phyloP scores from a whole-genome alignment of 2,888 invertebrate genomes.

The Terebella lapidaria region DNA sequence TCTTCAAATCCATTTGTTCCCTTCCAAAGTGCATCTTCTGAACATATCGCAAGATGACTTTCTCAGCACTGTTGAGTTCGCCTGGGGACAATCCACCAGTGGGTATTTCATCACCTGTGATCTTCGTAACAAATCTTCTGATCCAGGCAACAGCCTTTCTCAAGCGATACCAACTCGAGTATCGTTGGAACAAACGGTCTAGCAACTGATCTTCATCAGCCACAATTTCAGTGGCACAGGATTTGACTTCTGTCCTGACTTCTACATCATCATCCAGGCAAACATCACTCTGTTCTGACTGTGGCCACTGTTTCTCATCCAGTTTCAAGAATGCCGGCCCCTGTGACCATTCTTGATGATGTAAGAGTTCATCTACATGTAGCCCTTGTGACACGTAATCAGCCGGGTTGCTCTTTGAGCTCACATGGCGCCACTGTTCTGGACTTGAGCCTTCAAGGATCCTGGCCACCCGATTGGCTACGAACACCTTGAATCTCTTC shows the following conservation, averaged over 20 bases:
- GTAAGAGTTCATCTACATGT: background rate
- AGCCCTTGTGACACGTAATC: background rate
- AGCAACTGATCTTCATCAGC: no score
- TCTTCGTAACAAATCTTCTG: background rate
- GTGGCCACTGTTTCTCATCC: no score
- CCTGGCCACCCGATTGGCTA: background rate
- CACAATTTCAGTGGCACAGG: no score
- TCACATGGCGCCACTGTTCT: background rate
- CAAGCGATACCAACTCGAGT: background rate
- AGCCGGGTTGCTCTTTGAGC: background rate
- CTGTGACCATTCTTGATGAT: background rate
- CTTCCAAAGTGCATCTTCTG: background rate
- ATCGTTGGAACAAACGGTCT: no score
- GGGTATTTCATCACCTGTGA: no score
- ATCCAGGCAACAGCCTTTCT: background rate
- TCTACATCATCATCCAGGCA: no score
- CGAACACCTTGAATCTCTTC: background rate
- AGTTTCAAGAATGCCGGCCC: background rate
- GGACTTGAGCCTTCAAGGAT: background rate
- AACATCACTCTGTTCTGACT: no score
- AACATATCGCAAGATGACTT: background rate
- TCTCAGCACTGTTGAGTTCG: background rate
- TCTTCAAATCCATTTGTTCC: no score
- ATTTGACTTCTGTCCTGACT: no score
- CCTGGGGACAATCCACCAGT: no score